Evolutionary conservation across 2,888 invertebrate genomes (phyloP), one percentile per base, ranked within the genome.

Genomic region (Apantesis nais): DNA sequence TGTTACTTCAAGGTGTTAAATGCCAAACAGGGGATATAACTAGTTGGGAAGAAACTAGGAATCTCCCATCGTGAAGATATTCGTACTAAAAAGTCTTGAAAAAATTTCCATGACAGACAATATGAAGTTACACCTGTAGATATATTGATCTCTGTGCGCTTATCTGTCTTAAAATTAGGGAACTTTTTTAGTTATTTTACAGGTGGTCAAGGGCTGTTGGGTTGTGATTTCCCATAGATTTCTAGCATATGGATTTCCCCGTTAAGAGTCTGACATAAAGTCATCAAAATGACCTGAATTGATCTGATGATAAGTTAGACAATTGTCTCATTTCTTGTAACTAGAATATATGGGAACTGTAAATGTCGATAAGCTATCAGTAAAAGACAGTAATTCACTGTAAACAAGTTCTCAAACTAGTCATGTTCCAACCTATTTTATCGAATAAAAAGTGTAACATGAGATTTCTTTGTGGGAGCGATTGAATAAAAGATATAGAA

Each of bases 331-430:
- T 29, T 29, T 55, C 25, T 55, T 55, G 14, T 25, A 29, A 25
- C 25, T 4, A 25, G 14, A 5, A 14, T 29, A 5, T 25, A 3
- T 29, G 7, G 29, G 7, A 58, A 58, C 29, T 16, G 14, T 29
- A 58, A 0, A 29, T 5, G 16, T 58, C 29, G 16, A 25, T 29
- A 58, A 14, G 12, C 5, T 14, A 14, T 14, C 29, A 58, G 14
- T 29, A 70, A 73, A 68, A 67, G 74, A 68, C 75, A 67, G 67
- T 72, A 83, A 77, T 74, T 78, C 76, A 76, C 74, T 73, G 78
- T 79, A 84, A 86, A 88, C 86, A 85, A 88, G 88, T 88, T 87
- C 83, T 75, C 73, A 74, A 87, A 85, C 82, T 85, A 79, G 74
- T 73, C 68, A 78, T 74, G 82, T 76, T 75, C 72, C 72, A 83